phyloP scores from a whole-genome alignment of 2,797 vertebrate genomes.

The Delichon dasypus region DNA sequence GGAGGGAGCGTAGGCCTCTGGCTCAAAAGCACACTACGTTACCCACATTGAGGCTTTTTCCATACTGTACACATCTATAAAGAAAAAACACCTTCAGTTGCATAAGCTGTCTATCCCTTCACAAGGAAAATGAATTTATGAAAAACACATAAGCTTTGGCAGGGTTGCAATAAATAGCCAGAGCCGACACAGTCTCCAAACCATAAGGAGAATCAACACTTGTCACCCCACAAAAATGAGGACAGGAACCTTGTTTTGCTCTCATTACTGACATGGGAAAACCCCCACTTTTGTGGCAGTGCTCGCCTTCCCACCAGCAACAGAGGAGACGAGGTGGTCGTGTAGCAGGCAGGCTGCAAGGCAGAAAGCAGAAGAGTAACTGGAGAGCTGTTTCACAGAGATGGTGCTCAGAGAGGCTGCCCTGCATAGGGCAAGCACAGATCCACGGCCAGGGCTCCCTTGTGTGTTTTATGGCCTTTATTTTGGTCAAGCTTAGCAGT shows the following conservation, averaged over 20 bases:
- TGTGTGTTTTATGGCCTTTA: background rate
- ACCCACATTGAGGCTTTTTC: background rate
- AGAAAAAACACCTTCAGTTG: background rate
- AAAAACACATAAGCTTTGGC: background rate
- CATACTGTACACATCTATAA: background rate
- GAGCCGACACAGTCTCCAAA: background rate
- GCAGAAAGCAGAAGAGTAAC: background rate
- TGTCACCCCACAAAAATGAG: background rate
- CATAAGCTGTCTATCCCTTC: background rate
- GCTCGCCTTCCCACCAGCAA: background rate
- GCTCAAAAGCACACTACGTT: background rate
- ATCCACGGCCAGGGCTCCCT: background rate
- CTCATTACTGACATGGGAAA: background rate
- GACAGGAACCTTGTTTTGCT: background rate
- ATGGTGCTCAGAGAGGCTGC: background rate
- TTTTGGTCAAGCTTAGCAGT: background rate
- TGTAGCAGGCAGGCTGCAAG: background rate
- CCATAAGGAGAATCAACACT: background rate
- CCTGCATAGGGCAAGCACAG: background rate
- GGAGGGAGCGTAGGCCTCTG: rapidly evolving
- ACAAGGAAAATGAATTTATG: background rate
- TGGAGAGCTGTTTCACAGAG: background rate
- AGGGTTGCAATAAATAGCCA: background rate
- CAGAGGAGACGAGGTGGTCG: background rate
- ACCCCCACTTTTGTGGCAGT: rapidly evolving